phyloP scores from a whole-genome alignment of 1,140 invertebrate species.

The Pinna nobilis region DNA sequence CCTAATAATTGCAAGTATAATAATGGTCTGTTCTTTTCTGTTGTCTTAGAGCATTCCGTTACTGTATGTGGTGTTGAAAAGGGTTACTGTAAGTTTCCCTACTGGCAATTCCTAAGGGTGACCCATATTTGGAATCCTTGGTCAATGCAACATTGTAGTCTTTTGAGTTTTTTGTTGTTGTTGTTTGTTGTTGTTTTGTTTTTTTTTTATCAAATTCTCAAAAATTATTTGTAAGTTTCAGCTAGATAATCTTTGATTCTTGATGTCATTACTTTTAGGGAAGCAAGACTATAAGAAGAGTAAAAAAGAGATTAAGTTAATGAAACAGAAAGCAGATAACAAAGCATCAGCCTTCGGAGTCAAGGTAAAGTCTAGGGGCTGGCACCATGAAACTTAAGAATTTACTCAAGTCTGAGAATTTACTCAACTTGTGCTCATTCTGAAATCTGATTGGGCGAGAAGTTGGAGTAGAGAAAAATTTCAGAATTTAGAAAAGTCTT shows the following conservation, averaged over 20 bases:
- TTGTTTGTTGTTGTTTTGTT: too few species aligned
- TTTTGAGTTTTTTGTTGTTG: too few species aligned
- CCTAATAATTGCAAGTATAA: too few species aligned
- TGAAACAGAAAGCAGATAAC: conserved; percentile 13
- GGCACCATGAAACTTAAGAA: too few species aligned
- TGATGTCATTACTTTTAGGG: neutral
- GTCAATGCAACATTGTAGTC: too few species aligned
- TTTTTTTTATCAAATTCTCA: neutral
- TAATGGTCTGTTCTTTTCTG: too few species aligned
- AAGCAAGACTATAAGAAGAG: conserved; percentile 25
- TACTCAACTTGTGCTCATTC: neutral
- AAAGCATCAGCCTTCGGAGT: conserved; percentile 13
- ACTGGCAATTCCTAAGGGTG: too few species aligned
- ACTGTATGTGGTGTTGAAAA: too few species aligned
- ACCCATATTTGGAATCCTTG: too few species aligned
- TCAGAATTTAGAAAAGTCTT: neutral
- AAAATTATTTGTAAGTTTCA: neutral
- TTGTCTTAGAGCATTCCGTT: too few species aligned
- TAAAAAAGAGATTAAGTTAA: conserved; percentile 22
- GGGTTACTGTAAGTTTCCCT: too few species aligned
- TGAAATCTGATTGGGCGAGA: neutral
- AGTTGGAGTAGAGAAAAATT: too few species aligned
- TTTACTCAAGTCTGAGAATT: neutral
- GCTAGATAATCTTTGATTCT: neutral
- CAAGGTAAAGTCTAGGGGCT: conserved; percentile 3